A percentile compares a stretch with the other conserved stretches of the same genome.
Evolutionary conservation across 2,888 invertebrate genomes (phyloP).

Genomic region (Drosophila paranaensis): DNA sequence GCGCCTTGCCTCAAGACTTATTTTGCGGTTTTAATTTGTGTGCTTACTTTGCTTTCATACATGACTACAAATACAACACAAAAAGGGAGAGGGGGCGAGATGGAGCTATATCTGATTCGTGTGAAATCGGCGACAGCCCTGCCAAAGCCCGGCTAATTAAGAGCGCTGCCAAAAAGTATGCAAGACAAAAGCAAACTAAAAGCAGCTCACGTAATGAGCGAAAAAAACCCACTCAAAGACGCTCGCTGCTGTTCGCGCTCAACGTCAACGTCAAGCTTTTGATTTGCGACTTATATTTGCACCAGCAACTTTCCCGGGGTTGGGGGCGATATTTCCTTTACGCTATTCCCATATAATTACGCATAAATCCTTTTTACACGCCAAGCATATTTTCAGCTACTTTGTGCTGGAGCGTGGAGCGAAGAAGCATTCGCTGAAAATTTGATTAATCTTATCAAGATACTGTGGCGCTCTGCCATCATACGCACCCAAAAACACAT

Average conservation of each 20-base stretch:
- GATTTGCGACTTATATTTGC: conserved; percentile 60
- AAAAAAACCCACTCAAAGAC: conserved; percentile 18
- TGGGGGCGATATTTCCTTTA: conserved; percentile 46
- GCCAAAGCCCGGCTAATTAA: conserved; percentile 58
- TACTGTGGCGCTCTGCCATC: conserved; percentile 55
- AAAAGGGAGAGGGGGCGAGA: not conserved
- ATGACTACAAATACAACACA: conserved; percentile 3
- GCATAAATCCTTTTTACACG: conserved; percentile 81
- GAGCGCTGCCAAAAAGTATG: conserved; percentile 62
- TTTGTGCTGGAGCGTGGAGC: conserved; percentile 38
- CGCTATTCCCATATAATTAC: conserved; percentile 80
- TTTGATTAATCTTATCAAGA: conserved; percentile 85
- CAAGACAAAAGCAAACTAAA: conserved; percentile 64
- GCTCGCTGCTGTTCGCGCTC: conserved; percentile 41
- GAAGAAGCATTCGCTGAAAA: conserved; percentile 82
- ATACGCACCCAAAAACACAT: conserved; percentile 52
- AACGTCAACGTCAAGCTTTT: conserved; percentile 60
- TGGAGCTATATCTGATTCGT: not conserved
- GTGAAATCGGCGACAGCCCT: conserved; percentile 16
- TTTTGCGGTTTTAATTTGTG: conserved; percentile 72
- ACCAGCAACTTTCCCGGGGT: conserved; percentile 28
- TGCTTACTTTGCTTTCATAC: conserved; percentile 29
- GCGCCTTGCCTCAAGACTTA: conserved; percentile 64
- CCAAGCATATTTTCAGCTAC: conserved; percentile 79
- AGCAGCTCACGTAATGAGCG: conserved; percentile 30